Base-by-base conservation (phyloP, 1,140 invertebrate genomes). In the Aphelinus atriplicis region DNA sequence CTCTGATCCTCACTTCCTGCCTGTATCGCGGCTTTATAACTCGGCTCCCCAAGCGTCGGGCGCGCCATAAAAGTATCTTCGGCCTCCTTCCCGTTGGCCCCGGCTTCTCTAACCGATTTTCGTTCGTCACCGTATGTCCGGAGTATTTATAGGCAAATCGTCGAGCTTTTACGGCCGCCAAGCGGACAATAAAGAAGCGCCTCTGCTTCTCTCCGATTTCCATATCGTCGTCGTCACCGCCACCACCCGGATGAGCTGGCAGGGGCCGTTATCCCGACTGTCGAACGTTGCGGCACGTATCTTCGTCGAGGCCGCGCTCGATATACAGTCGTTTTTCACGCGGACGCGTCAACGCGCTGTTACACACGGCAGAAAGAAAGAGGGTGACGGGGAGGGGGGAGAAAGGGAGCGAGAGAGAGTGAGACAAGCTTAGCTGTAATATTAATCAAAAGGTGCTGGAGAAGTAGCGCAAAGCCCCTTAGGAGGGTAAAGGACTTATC, bases 61-160 rank as follows among this genome's bases (percentile, higher is more conserved):
- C 65, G 66, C 46, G 9, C 63, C 72, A 9, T 75, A 75, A 75
- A 75, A 70, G 66, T 63, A 70, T 65, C 68, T 66, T 71, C 68
- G 67, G 47, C 45, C 47, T 62, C 50, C 46, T 10, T 60, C 43
- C 51, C 9, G 7, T 55, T 46, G 46, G 1, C 43, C 10, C 65
- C 10, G 10, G n/a, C 55, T 53, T 9, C 53, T 53, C 48, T 62
- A 64, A 69, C 61, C 69, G 76, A 74, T 74, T 77, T 69, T 69
- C 65, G 51, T 65, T 74, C 73, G 63, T 60, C 73, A 64, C 72
- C 53, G 73, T 69, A 71, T 71, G 73, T 75, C 73, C 64, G 51
- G 58, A 68, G 77, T 78, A 78, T 78, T 78, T 75, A 78, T 71
- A 78, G 73, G 68, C 77, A 78, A 75, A 78, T 78, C 73, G 73